Base-by-base conservation (phyloP, 2,797 vertebrate genomes). In the Pantherophis vulpinus region DNA sequence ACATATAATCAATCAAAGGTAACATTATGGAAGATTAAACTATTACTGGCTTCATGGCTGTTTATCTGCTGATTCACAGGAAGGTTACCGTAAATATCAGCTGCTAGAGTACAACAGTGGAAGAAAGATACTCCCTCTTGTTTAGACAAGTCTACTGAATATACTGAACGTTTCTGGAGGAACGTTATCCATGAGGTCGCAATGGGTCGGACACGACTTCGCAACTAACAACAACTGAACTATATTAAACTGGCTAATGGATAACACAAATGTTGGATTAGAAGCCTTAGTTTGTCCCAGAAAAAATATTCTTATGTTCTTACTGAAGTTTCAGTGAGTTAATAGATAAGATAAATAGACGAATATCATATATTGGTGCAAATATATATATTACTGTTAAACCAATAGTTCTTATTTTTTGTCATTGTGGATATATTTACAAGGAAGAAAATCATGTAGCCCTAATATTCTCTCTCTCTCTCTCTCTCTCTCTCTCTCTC, bases 391-490 rank as follows among this genome's bases (percentile, higher is more conserved):
- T 42, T 42, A 79, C 37, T 42, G 32, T 79, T 58, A 70, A 32
- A 32, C 79, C 93, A 91, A 23, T 89, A 95, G 27, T 14, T 16
- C 27, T 90, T 66, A 29, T 70, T 70, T 90, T 42, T 90, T 18
- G 29, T 27, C 32, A 25, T 23, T 54, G 42, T 16, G 37, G 20
- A 37, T 16, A 25, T 7, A 54, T 37, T 14, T 42, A 42, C 32
- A 18, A 90, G 61, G 23, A 70, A 23, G 1, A 47, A 27, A 90
- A 25, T 59, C 27, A 86, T 86, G 23, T n/a, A 25, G 8, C 51
- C 37, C 37, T n/a, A 60, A 29, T 60, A 60, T 60, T 2, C 7
- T 5, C 56, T 1, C 56, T 18, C 56, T 1, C 16, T 58, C 59
- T 0, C 59, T 60, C 59, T 0, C 59, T 60, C 8, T 4, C 59